phyloP scores from a whole-genome alignment of 1,140 invertebrate species.

The Scaptomyza hsui region DNA sequence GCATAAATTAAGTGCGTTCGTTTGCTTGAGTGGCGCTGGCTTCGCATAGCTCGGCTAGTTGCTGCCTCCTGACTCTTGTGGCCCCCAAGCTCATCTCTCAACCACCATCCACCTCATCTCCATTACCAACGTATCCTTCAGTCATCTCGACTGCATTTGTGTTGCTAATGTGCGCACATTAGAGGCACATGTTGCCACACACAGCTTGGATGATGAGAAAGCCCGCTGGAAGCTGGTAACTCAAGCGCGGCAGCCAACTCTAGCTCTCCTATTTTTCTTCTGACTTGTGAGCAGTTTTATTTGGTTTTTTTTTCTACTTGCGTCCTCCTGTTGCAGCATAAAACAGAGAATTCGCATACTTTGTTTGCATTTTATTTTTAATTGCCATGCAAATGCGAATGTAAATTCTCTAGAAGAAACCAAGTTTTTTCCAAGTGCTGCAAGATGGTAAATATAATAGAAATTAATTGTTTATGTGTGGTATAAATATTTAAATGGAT shows the following conservation, averaged over 20 bases:
- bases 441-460: background rate
- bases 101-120: background rate
- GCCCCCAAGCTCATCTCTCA: slow-evolving; percentile 29
- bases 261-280: background rate
- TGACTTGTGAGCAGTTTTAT: slow-evolving; percentile 27
- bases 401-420: slow-evolving; percentile 1
- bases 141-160: slow-evolving; percentile 64
- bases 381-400: slow-evolving; percentile 61
- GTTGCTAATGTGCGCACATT: slow-evolving; percentile 81
- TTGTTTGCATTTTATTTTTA: slow-evolving; percentile 52
- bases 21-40: slow-evolving; percentile 73
- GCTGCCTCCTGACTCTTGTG: slow-evolving; percentile 6
- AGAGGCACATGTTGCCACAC: slow-evolving; percentile 71
- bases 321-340: slow-evolving; percentile 6
- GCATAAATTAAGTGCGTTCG: slow-evolving; percentile 82
- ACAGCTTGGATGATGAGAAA: background rate
- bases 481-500: background rate
- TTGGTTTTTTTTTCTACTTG: slow-evolving; percentile 9
- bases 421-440: slow-evolving; percentile 10
- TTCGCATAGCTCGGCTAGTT: slow-evolving; percentile 44
- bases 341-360: slow-evolving; percentile 22
- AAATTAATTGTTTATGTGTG: background rate
- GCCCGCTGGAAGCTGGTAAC: background rate
- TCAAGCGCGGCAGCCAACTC: slow-evolving; percentile 23
- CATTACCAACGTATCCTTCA: slow-evolving; percentile 12